Conservation (phyloP, 2,113 vertebrate genomes). For the Condylura cristata region DNA sequence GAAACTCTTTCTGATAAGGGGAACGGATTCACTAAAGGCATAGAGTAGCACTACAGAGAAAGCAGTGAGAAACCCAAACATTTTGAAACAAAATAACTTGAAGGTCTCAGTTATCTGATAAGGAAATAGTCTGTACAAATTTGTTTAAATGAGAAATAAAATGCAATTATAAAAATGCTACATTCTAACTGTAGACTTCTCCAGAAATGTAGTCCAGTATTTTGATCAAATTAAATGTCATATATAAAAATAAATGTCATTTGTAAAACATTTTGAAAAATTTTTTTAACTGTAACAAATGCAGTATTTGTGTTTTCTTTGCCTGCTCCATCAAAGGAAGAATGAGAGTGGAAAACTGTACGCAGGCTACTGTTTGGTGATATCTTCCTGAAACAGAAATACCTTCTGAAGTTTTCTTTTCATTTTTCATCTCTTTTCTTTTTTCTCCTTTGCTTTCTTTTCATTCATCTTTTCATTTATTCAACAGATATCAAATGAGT, state of each 20-base stretch:
- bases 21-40: not conserved
- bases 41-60: slow-evolving; percentile 2
- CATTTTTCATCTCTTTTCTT: not conserved
- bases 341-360: slow-evolving; percentile 18
- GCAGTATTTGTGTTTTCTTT: not conserved
- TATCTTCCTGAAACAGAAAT: slow-evolving; percentile 17
- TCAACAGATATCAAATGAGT: not conserved
- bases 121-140: slow-evolving; percentile 5
- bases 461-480: not conserved
- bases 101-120: slow-evolving; percentile 3
- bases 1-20: not conserved
- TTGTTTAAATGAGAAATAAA: slow-evolving; percentile 49
- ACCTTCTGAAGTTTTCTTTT: not conserved
- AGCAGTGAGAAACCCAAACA: not conserved
- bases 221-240: slow-evolving; percentile 8
- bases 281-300: not conserved
- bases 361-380: not conserved
- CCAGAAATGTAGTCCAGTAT: slow-evolving; percentile 2
- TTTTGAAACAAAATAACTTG: not conserved
- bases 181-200: not conserved
- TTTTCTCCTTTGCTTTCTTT: not conserved
- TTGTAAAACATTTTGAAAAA: not conserved
- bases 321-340: not conserved
- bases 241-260: not conserved
- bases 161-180: slow-evolving; percentile 30